Percentiles rank a stretch among this genome's conserved stretches.
Evolutionary conservation across 2,888 invertebrate genomes (phyloP).

Genomic region (Agrotis clavis): DNA sequence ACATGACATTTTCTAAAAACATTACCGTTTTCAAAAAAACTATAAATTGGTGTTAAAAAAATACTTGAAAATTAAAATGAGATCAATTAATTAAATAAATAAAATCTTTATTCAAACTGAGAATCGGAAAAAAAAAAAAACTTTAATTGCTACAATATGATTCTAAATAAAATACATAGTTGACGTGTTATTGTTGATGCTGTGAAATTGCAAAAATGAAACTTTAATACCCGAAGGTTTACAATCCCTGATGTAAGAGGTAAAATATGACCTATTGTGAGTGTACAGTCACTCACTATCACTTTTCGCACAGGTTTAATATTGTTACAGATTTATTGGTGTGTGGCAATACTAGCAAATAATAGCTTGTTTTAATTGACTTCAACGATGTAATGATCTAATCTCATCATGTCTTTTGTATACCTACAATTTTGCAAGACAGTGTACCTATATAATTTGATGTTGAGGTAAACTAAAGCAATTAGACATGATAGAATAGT

Average conservation of each 20-base stretch:
- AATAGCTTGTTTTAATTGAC: conserved; percentile 32
- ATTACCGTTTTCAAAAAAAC: too few relatives aligned
- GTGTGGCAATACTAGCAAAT: conserved; percentile 36
- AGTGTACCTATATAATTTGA: background rate
- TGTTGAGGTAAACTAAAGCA: background rate
- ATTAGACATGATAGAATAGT: background rate
- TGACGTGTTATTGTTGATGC: background rate
- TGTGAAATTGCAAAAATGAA: too few relatives aligned
- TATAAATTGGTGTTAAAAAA: too few relatives aligned
- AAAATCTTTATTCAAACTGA: too few relatives aligned
- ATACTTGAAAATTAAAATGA: too few relatives aligned
- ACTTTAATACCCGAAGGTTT: too few relatives aligned
- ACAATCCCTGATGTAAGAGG: conserved; percentile 24
- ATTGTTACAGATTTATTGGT: conserved; percentile 37
- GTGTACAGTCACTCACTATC: conserved; percentile 33
- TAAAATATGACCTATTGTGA: conserved; percentile 50
- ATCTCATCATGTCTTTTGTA: conserved; percentile 5
- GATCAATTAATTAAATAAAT: too few relatives aligned
- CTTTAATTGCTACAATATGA: too few relatives aligned
- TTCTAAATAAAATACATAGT: too few relatives aligned
- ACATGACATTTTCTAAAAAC: too few relatives aligned
- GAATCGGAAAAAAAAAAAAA: too few relatives aligned
- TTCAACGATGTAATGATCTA: conserved; percentile 11
- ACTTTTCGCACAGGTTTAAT: conserved; percentile 47
- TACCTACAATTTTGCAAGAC: background rate